Base-by-base conservation (phyloP, 2,888 invertebrate genomes). In the Sarcophaga caerulescens region DNA sequence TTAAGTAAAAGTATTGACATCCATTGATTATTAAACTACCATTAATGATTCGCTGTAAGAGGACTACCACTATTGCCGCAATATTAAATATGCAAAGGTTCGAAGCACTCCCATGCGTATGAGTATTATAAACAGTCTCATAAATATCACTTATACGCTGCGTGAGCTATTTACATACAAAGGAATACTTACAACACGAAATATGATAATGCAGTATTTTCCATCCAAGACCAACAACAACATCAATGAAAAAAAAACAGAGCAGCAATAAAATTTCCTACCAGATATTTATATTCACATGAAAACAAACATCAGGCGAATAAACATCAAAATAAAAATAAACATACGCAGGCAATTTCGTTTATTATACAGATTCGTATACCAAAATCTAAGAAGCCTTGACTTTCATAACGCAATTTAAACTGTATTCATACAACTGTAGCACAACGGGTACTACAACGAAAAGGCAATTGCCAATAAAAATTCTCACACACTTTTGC, bases 111-210 rank as follows among this genome's bases (percentile, higher is more conserved):
- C 3, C 23, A 45, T 57, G 44, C 70, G 70, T 63, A 70, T 70
- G 19, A 70, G 63, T 12, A 63, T 52, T 63, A 21, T 70, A 10
- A n/a, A 2, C 14, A 14, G 17, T 25, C 4, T 12, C 35, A 52
- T n/a, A 70, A 44, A 70, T 63, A 70, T 35, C 19, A 62, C 35
- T 79, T 19, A 70, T 71, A 70, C 70, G 44, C 70, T 63, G 78
- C 57, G 62, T 47, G 69, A 78, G 23, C 8, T 14, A 35, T 75
- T 65, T 47, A 10, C 6, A 14, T 47, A 10, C 1, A 14, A 73
- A 60, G 6, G 25, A 57, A 68, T 12, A 62, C 12, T n/a, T 17
- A n/a, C 2, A 17, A 71, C 59, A 57, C 4, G 25, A 14, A 60
- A 74, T 17, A 68, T 68, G 68, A 68, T 47, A 68, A 68, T 68